These are phyloP conservation scores for Dioctria rufipes DNA, from an alignment of 2,888 invertebrate species.

Conservation along the genomic window DNA sequence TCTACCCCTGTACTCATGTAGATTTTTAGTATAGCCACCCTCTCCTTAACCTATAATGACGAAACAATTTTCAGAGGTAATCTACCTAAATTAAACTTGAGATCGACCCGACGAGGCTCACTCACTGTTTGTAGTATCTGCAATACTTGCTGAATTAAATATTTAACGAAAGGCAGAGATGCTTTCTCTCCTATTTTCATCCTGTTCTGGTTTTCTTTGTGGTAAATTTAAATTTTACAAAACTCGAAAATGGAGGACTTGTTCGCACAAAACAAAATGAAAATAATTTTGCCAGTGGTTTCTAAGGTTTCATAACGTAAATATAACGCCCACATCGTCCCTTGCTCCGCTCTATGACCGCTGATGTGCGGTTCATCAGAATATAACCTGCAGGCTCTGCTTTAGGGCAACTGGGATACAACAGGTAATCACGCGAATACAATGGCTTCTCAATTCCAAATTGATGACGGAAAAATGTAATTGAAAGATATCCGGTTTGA, in stretches of 20 bases:
- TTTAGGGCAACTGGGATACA: conserved; percentile 5
- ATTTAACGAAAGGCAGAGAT: too few relatives aligned
- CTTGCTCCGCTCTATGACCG: background rate
- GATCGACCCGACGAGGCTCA: too few relatives aligned
- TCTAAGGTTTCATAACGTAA: background rate
- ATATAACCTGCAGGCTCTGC: background rate
- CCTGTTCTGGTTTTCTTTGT: background rate
- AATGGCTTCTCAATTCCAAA: conserved; percentile 46
- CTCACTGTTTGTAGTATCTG: too few relatives aligned
- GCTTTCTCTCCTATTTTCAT: background rate
- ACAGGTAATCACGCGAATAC: conserved; percentile 45
- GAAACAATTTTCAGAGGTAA: too few relatives aligned
- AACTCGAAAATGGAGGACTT: background rate
- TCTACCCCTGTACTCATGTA: too few relatives aligned
- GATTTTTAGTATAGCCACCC: too few relatives aligned
- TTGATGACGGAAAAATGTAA: conserved; percentile 49
- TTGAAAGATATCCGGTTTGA: conserved; percentile 52
- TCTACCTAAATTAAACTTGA: too few relatives aligned
- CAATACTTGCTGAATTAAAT: too few relatives aligned
- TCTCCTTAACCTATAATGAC: too few relatives aligned
- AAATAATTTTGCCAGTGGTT: background rate
- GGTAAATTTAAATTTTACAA: conserved; percentile 6
- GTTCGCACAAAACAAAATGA: background rate
- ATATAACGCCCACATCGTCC: background rate
- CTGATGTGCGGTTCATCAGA: conserved; percentile 16